These are phyloP conservation scores for Pyrocephalus nanus DNA, from an alignment of 2,797 vertebrate genomes.

Conservation along the genomic window DNA sequence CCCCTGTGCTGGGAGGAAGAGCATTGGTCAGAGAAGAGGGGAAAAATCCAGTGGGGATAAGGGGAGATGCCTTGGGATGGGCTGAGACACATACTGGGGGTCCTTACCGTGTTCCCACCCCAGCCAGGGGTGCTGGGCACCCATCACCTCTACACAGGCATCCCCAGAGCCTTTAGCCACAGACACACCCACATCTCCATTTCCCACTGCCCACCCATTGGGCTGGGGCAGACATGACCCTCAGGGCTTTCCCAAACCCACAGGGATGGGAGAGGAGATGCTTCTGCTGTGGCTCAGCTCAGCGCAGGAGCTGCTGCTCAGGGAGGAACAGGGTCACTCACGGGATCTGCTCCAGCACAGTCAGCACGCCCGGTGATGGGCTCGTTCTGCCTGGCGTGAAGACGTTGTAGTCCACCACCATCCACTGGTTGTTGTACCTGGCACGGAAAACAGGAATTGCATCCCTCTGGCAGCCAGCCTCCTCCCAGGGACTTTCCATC, in stretches of 20 bases:
- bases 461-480: neutral
- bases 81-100: neutral
- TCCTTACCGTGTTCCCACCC: neutral
- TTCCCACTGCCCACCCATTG: accelerated
- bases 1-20: conserved; percentile 74
- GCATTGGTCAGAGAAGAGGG: accelerated
- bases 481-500: neutral
- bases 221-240: neutral
- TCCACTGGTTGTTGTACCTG: conserved; percentile 99
- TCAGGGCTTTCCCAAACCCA: neutral
- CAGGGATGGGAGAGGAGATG: accelerated
- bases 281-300: neutral
- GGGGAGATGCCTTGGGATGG: accelerated
- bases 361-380: conserved; percentile 76
- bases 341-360: conserved; percentile 94
- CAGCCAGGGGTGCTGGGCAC: too few species aligned
- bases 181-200: neutral
- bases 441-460: neutral
- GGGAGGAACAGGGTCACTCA: conserved; percentile 64
- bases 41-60: accelerated
- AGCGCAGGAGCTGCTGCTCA: accelerated
- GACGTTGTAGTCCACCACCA: conserved; percentile 91
- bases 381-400: conserved; percentile 77
- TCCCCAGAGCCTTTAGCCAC: neutral
- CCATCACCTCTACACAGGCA: neutral